Percentiles rank a stretch among this genome's conserved stretches.
phyloP scores from a whole-genome alignment of 2,797 vertebrate species.

The Varecia variegata region DNA sequence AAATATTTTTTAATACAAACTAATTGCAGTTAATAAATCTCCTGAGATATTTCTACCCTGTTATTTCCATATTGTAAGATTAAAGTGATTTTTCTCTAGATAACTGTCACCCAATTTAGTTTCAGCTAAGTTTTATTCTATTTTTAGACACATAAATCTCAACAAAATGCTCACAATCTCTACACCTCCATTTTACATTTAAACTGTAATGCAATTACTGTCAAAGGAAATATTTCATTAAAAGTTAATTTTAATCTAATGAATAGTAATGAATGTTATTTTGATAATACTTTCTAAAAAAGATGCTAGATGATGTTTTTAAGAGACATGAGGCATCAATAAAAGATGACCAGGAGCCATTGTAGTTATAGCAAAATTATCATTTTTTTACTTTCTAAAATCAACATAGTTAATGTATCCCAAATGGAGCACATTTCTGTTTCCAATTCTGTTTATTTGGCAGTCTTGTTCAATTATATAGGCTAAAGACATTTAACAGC shows the following conservation, averaged over 20 bases:
- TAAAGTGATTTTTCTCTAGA: constrained; percentile 10
- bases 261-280: constrained; percentile 53
- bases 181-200: constrained; percentile 50
- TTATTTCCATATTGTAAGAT: background rate
- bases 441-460: background rate
- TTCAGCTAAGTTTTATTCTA: constrained; percentile 49
- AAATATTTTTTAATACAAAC: constrained; percentile 25
- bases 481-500: constrained; percentile 49
- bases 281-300: background rate
- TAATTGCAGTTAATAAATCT: constrained; percentile 14
- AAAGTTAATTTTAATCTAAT: constrained; percentile 59
- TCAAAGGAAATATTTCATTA: constrained; percentile 55
- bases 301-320: background rate
- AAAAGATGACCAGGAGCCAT: background rate
- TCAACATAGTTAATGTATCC: background rate
- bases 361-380: background rate
- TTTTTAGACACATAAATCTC: constrained; percentile 50
- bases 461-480: constrained; percentile 52
- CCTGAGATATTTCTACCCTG: background rate
- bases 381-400: background rate
- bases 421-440: background rate
- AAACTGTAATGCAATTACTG: constrained; percentile 12
- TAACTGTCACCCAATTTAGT: constrained; percentile 56
- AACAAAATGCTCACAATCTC: constrained; percentile 23
- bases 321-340: background rate